Evolutionary conservation across 2,888 invertebrate genomes (phyloP).

Genomic region (Synanthedon andrenaeformis): DNA sequence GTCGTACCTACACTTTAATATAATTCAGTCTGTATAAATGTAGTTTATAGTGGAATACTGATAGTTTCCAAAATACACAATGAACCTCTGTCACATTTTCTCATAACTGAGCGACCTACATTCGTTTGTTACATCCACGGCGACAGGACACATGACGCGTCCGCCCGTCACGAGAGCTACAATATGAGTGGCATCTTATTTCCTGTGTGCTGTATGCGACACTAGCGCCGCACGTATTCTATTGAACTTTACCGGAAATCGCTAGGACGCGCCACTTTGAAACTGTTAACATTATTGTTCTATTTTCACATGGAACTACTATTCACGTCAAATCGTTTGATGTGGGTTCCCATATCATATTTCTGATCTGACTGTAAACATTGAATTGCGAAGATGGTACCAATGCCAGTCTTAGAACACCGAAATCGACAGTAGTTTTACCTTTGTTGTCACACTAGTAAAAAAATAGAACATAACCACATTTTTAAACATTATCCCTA

Average conservation of each 20-base stretch:
- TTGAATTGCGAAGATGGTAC: too few species aligned
- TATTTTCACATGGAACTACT: neutral
- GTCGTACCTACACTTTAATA: too few species aligned
- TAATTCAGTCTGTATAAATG: too few species aligned
- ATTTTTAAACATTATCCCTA: too few species aligned
- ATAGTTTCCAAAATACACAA: too few species aligned
- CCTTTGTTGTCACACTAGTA: too few species aligned
- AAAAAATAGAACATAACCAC: too few species aligned
- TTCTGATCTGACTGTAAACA: too few species aligned
- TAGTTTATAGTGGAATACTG: too few species aligned
- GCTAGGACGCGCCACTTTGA: conserved; percentile 22
- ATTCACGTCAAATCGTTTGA: neutral
- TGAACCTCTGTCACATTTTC: neutral
- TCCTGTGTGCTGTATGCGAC: conserved; percentile 33
- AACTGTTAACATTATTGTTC: neutral
- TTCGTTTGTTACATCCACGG: neutral
- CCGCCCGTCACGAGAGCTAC: conserved; percentile 27
- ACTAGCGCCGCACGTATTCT: conserved; percentile 22
- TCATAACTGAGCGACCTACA: neutral
- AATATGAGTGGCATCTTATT: conserved; percentile 56
- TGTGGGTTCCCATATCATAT: neutral
- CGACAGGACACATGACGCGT: conserved; percentile 14
- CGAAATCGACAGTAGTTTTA: too few species aligned
- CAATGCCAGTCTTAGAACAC: too few species aligned
- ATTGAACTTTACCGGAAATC: conserved; percentile 30